A percentile compares a stretch with the other conserved stretches of the same genome.
Conservation (phyloP, 2,113 vertebrate genomes). For the Benitochromis conjunctus region DNA sequence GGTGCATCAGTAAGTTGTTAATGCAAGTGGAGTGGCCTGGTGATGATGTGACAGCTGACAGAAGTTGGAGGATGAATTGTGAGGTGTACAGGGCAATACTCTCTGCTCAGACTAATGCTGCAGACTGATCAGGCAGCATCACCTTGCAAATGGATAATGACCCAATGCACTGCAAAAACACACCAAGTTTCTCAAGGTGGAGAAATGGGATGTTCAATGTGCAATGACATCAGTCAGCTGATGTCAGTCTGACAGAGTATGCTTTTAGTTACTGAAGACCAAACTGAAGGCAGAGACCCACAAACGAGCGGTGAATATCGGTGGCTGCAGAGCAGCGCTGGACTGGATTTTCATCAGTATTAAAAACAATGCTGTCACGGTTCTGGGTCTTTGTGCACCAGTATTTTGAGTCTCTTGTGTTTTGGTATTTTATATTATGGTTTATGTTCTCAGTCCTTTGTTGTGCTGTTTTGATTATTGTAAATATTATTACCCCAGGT, state of each 20-base stretch:
- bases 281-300: not conserved
- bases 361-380: no score
- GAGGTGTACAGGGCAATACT: not conserved
- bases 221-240: not conserved
- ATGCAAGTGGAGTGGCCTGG: accelerated
- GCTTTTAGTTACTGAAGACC: not conserved
- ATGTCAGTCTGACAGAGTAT: not conserved
- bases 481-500: no score
- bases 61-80: not conserved
- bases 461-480: no score
- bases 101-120: not conserved
- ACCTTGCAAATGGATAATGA: not conserved
- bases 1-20: not conserved
- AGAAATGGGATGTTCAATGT: not conserved
- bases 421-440: no score
- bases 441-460: no score
- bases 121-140: not conserved
- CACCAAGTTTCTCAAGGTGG: not conserved
- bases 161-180: accelerated
- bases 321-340: accelerated
- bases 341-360: not conserved
- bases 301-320: not conserved
- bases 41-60: not conserved
- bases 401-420: no score
- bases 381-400: no score